These are phyloP conservation scores for Campylorhamphus procurvoides DNA, from an alignment of 2,113 vertebrate species.

Conservation along the genomic window DNA sequence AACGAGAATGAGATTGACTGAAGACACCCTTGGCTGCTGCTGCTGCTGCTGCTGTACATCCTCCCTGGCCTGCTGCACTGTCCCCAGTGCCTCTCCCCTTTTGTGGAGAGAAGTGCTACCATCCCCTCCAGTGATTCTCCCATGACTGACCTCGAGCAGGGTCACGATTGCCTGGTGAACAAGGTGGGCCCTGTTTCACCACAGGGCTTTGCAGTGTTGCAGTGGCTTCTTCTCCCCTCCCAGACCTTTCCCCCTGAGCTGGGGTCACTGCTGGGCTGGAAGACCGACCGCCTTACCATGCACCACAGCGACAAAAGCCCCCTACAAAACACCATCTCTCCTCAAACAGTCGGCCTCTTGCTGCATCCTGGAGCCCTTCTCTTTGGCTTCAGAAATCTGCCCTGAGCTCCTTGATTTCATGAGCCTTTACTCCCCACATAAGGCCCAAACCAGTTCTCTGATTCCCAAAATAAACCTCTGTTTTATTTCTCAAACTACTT, in stretches of 20 bases:
- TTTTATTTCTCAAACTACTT: constrained; percentile 9
- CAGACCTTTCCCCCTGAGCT: neutral
- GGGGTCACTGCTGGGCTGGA: constrained; percentile 39
- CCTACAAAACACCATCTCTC: neutral
- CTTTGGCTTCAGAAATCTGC: neutral
- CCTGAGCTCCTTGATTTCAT: neutral
- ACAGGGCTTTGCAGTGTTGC: constrained; percentile 20
- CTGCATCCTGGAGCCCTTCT: constrained; percentile 11
- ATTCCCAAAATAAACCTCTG: neutral
- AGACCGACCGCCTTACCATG: constrained; percentile 29
- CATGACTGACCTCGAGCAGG: constrained; percentile 11
- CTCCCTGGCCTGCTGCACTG: neutral
- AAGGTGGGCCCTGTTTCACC: neutral
- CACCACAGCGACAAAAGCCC: neutral
- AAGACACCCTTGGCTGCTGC: neutral
- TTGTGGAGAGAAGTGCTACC: constrained; percentile 5
- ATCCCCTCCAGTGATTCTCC: constrained; percentile 34
- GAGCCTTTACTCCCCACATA: neutral
- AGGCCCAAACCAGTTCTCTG: neutral
- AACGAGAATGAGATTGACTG: constrained; percentile 93
- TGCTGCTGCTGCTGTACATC: constrained; percentile 30
- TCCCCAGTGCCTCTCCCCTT: constrained; percentile 12
- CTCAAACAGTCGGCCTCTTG: neutral
- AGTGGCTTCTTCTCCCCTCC: neutral
- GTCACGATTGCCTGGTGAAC: neutral